Evolutionary conservation across 2,113 vertebrate genomes (phyloP), one percentile per base, ranked within the genome.

Genomic region (Hippolais icterina): DNA sequence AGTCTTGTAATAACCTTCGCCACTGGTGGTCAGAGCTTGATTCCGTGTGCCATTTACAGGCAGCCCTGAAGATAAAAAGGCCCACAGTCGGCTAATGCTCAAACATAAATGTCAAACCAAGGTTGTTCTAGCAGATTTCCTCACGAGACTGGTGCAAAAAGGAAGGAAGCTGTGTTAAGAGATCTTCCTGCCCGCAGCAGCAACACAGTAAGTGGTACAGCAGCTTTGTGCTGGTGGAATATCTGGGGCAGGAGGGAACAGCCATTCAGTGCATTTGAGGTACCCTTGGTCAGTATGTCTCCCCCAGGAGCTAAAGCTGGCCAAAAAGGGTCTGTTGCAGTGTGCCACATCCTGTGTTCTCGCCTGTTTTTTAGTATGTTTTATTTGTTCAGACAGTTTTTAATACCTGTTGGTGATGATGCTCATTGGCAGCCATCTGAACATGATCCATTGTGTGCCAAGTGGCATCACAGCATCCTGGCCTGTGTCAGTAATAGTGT

Each of bases 141-240:
- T 97, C 90, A 92, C 17, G 39, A 94, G 83, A 95, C 88, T 50
- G 68, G 92, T 90, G 88, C 76, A 89, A 90, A 93, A 94, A 96
- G 96, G 96, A 96, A 96, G 94, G 96, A 97, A 97, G 53, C 89
- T 46, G 49, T 89, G 37, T 89, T 96, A 44, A 96, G 79, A 90
- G 88, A 71, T 94, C 92, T 96, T 96, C 94, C 96, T 94, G 92
- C 80, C 56, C 57, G 12, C 22, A 80, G 54, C 80, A 85, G 66
- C 91, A 69, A 52, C 89, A 87, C 42, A 68, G 53, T 90, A 39
- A 82, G 44, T 16, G 4, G 41, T 64, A 66, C n/a, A 77, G 54
- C 64, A 83, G 63, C 79, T 90, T 92, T n/a, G 3, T 52, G 47
- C 39, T 77, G 4, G 54, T 69, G 72, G 76, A 63, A 14, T 92